Evolutionary conservation across 35 echinoderm and acorn worm species (phyloP).

Genomic region (Holothuria glaberrima): DNA sequence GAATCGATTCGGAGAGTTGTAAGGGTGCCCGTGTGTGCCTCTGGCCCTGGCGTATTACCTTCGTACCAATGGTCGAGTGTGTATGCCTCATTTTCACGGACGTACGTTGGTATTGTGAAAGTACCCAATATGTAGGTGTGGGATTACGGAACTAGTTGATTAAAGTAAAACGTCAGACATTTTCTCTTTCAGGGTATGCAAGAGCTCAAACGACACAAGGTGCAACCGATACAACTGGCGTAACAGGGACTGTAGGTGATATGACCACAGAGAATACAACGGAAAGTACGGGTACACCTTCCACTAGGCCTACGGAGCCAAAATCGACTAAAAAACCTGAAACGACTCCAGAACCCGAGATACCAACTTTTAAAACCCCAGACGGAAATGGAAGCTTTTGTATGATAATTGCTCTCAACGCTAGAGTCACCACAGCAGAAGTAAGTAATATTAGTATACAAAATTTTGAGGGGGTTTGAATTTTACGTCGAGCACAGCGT

Average conservation of each 20-base stretch:
- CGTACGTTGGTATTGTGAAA: no score
- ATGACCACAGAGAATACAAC: background rate
- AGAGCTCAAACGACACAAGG: background rate
- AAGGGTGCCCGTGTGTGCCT: no score
- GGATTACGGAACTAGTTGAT: no score
- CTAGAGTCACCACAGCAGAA: background rate
- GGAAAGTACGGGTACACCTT: background rate
- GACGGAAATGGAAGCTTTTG: background rate
- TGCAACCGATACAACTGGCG: background rate
- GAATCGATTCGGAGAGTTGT: no score
- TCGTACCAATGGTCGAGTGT: no score
- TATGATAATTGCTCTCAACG: slow-evolving; percentile 7
- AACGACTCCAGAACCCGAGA: background rate
- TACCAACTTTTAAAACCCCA: background rate
- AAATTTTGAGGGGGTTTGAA: no score
- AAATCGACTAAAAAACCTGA: background rate
- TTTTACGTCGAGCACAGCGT: no score
- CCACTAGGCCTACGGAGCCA: background rate
- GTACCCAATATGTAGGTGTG: no score
- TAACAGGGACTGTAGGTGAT: background rate
- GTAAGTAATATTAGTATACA: no score
- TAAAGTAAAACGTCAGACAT: background rate
- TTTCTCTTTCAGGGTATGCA: slow-evolving; percentile 14
- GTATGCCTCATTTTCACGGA: no score
- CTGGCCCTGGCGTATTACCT: no score